A percentile compares a stretch with the other conserved stretches of the same genome.
These are phyloP conservation scores for Leptinotarsa tumamoca DNA, from an alignment of 2,888 invertebrate genomes.

Conservation along the genomic window DNA sequence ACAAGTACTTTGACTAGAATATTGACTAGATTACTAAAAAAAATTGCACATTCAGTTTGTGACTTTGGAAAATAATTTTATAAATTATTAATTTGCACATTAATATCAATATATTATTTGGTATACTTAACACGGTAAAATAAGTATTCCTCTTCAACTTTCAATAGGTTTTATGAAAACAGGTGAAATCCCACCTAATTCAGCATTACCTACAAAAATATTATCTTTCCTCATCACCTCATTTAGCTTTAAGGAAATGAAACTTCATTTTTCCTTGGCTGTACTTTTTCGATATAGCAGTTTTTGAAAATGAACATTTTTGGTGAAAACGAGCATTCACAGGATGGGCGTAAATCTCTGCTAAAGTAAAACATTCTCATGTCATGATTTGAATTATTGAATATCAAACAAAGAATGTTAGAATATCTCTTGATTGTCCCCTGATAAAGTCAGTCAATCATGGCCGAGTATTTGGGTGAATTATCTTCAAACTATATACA, in stretches of 20 bases:
- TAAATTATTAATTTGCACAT: background rate
- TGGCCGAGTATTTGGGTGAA: background rate
- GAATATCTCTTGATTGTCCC: slow-evolving; percentile 12
- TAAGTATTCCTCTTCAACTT: background rate
- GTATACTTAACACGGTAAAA: background rate
- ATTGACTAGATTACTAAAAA: slow-evolving; percentile 22
- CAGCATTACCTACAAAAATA: slow-evolving; percentile 3
- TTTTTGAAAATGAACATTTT: too few species aligned
- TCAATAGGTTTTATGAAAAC: background rate
- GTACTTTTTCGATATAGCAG: too few species aligned
- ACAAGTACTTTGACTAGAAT: slow-evolving; percentile 44
- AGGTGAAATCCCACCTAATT: slow-evolving; percentile 1
- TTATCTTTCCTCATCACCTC: too few species aligned
- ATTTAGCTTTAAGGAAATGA: too few species aligned
- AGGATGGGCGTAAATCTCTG: too few species aligned
- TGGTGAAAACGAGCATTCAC: too few species aligned
- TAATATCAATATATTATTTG: slow-evolving; percentile 4
- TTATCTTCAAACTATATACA: background rate
- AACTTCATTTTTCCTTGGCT: too few species aligned
- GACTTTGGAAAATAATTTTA: slow-evolving; percentile 11
- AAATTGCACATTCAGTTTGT: slow-evolving; percentile 31
- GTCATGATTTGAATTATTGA: too few species aligned
- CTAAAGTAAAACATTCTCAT: too few species aligned
- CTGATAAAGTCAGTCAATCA: background rate
- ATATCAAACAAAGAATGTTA: slow-evolving; percentile 2